Base-by-base conservation (phyloP, 1,140 invertebrate genomes). In the Druon quercuslanigerum region DNA sequence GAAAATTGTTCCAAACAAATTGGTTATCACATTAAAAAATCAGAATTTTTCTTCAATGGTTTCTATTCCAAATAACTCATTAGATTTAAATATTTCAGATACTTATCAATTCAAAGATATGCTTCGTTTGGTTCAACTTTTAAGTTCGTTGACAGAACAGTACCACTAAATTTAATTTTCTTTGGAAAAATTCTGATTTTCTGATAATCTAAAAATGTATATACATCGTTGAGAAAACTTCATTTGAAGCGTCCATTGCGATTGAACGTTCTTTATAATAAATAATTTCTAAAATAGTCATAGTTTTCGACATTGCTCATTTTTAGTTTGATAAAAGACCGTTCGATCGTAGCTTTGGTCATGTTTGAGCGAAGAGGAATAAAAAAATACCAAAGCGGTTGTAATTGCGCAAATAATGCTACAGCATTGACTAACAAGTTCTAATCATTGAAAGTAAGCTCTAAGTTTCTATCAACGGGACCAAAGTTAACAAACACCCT, bases 391-490 rank as follows among this genome's bases (percentile, higher is more conserved):
- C 78, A 81, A 75, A 60, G 74, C 60, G 60, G 25, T 40, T 66
- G 60, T 76, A 73, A 81, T 57, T 75, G n/a, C 70, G 51, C 75
- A 76, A 77, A 80, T 73, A 51, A 78, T 74, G 86, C 80, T 86
- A 76, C 25, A 46, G 40, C 40, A 46, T 9, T 46, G 7, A 79
- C 74, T 56, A 85, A 86, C 75, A 82, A 57, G 70, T 88, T 72
- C 86, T 85, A 85, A 86, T 80, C 75, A 82, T 85, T 85, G 81
- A 76, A 71, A 78, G 74, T 66, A 75, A 51, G 72, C 70, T 77
- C 77, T 66, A 88, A 88, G 88, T 89, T 89, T 89, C 87, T 90
- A 88, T 89, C 83, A 89, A 87, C 81, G 89, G 89, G 88, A 90
- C 89, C 88, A 90, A 90, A 90, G 89, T 87, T 89, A 87, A 87